Conservation (phyloP, 2,888 invertebrate species). For the Idaea dimidiata region DNA sequence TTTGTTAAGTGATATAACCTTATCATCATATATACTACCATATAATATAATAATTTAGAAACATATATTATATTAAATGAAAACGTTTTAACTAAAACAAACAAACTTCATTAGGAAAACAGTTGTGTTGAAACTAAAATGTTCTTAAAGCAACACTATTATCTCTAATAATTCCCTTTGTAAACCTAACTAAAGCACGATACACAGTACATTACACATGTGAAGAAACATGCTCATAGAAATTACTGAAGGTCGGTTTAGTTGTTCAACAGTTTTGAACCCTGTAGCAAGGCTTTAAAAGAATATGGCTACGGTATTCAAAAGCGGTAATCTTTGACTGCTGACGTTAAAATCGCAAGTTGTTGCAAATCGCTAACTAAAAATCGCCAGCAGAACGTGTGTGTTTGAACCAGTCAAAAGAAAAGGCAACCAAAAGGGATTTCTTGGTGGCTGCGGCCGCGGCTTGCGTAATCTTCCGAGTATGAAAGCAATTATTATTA, state of each 20-base stretch:
- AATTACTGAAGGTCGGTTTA: not conserved
- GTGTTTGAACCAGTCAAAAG: too few species aligned
- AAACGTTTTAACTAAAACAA: not conserved
- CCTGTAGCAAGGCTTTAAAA: not conserved
- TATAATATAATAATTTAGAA: too few species aligned
- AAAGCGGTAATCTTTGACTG: too few species aligned
- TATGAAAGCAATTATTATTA: too few species aligned
- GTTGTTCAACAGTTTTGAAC: not conserved
- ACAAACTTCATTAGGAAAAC: not conserved
- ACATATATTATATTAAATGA: not conserved
- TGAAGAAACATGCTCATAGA: not conserved
- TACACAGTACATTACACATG: not conserved
- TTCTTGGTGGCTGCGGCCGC: too few species aligned
- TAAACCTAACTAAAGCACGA: not conserved
- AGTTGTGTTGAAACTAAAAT: not conserved
- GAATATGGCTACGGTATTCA: too few species aligned
- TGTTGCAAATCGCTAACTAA: too few species aligned
- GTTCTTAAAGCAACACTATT: not conserved
- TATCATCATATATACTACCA: too few species aligned
- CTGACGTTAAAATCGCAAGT: too few species aligned
- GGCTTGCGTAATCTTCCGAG: too few species aligned
- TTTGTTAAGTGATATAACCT: not conserved
- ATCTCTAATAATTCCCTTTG: not conserved
- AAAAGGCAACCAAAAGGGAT: too few species aligned
- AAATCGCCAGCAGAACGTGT: too few species aligned